A percentile compares a stretch with the other conserved stretches of the same genome.
Conservation (phyloP, 1,140 invertebrate species). For the Melipona quadrifasciata region DNA sequence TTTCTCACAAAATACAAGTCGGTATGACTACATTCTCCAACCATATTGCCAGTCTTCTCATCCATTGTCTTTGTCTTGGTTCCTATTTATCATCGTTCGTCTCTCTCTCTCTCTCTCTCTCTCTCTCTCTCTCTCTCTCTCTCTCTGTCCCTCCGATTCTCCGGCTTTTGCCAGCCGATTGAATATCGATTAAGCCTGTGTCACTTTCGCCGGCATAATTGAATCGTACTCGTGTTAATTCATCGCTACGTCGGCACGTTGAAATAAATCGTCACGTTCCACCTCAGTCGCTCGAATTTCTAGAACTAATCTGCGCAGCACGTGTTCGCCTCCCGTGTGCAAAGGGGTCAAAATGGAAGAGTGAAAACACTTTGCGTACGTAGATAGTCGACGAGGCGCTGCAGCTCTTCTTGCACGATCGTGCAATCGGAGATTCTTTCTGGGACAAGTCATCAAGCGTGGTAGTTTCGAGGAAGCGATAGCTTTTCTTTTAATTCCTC, state of each 20-base stretch:
- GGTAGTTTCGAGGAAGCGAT: no score
- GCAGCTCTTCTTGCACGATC: not conserved
- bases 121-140: not conserved
- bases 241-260: conserved; percentile 30
- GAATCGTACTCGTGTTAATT: conserved; percentile 36
- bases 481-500: no score
- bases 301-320: conserved; percentile 14
- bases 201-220: conserved; percentile 31
- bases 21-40: no score
- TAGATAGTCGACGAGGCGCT: not conserved
- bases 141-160: not conserved
- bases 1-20: no score
- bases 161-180: conserved; percentile 14
- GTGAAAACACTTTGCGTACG: not conserved
- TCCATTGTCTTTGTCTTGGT: conserved; percentile 47
- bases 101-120: not conserved
- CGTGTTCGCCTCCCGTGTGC: not conserved
- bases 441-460: no score
- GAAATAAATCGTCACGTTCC: conserved; percentile 32
- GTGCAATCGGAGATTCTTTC: no score
- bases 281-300: not conserved
- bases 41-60: conserved; percentile 24
- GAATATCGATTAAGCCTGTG: conserved; percentile 19
- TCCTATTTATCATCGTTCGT: not conserved
- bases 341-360: not conserved